These are phyloP conservation scores for Drosophila colorata DNA, from an alignment of 2,888 invertebrate species.

Conservation along the genomic window DNA sequence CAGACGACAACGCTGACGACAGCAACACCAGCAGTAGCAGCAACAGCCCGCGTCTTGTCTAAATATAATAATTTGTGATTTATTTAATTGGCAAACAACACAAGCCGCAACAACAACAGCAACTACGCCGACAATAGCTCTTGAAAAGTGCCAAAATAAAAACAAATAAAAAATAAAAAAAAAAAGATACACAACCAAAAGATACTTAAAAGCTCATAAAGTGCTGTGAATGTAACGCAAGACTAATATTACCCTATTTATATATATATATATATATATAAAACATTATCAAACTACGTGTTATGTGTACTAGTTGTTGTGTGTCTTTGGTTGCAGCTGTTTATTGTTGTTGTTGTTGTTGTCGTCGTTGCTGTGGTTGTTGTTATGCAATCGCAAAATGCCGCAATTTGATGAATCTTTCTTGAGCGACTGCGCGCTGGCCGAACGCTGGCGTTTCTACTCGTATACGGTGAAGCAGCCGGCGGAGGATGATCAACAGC, in stretches of 20 bases:
- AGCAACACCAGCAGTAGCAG: slow-evolving; percentile 35
- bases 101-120: slow-evolving; percentile 21
- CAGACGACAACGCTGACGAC: slow-evolving; percentile 72
- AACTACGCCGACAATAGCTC: slow-evolving; percentile 44
- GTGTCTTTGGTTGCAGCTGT: slow-evolving; percentile 13
- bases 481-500: slow-evolving; percentile 20
- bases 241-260: slow-evolving; percentile 1
- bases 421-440: slow-evolving; percentile 81
- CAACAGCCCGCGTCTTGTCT: slow-evolving; percentile 36
- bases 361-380: slow-evolving; percentile 22
- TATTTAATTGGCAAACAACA: slow-evolving; percentile 33
- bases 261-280: slow-evolving; percentile 3
- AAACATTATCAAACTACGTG: slow-evolving; percentile 5
- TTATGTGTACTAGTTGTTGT: slow-evolving; percentile 32
- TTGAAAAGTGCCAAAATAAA: slow-evolving; percentile 54
- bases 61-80: slow-evolving; percentile 40
- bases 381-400: slow-evolving; percentile 81
- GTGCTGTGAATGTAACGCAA: slow-evolving; percentile 18
- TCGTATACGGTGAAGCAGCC: slow-evolving; percentile 78
- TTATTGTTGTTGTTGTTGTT: neutral
- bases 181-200: slow-evolving; percentile 13
- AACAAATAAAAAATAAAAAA: slow-evolving; percentile 21
- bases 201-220: slow-evolving; percentile 6
- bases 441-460: slow-evolving; percentile 79
- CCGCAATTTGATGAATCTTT: slow-evolving; percentile 85